Conservation (phyloP, 2,888 invertebrate genomes). For the Hipparchia sbordonii region DNA sequence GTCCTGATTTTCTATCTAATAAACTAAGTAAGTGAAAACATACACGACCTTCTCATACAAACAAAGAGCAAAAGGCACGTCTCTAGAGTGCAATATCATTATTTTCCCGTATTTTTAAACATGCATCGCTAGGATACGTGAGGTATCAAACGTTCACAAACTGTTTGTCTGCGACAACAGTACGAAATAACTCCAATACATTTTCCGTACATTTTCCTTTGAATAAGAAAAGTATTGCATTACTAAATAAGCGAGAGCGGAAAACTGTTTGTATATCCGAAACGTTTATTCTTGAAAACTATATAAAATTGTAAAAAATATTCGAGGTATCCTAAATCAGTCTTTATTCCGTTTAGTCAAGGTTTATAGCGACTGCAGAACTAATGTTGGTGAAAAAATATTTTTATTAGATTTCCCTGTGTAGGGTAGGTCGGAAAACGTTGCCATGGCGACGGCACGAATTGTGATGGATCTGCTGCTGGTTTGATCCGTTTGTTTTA, state of each 20-base stretch:
- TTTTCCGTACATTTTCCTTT: conserved; percentile 44
- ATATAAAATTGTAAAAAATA: conserved; percentile 5
- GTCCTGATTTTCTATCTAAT: not conserved
- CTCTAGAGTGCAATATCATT: conserved; percentile 12
- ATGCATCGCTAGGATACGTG: conserved; percentile 24
- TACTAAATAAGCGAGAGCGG: conserved; percentile 61
- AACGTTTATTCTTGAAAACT: conserved; percentile 48
- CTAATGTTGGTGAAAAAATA: conserved; percentile 38
- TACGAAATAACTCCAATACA: conserved; percentile 40
- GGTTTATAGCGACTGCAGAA: conserved; percentile 17
- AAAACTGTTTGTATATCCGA: conserved; percentile 56
- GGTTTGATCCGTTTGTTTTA: conserved; percentile 45
- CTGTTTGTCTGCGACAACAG: conserved; percentile 34
- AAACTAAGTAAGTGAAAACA: not conserved
- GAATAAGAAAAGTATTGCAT: conserved; percentile 58
- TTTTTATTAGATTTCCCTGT: conserved; percentile 64
- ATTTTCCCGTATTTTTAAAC: conserved; percentile 26
- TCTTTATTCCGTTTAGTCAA: conserved; percentile 23
- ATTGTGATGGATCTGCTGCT: conserved; percentile 38
- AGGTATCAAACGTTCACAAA: conserved; percentile 33
- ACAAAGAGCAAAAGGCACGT: conserved; percentile 9
- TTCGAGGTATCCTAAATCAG: conserved; percentile 28
- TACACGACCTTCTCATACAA: not conserved
- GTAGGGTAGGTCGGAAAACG: conserved; percentile 63
- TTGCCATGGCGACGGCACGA: conserved; percentile 63